These are phyloP conservation scores for Holothuria glaberrima DNA, from an alignment of 35 echinoderm and acorn worm genomes.

Conservation along the genomic window DNA sequence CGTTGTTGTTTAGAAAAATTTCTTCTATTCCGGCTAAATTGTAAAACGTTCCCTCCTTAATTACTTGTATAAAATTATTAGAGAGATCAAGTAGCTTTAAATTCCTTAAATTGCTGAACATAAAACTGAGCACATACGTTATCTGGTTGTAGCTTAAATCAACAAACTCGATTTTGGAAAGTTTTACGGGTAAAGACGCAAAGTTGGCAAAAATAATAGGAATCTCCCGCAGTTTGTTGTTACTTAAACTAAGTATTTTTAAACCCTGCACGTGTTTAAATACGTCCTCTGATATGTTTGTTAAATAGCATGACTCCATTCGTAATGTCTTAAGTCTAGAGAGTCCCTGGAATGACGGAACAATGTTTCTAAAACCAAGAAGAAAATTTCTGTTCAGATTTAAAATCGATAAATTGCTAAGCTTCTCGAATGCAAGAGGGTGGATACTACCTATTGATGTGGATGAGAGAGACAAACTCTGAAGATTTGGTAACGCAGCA, in stretches of 20 bases:
- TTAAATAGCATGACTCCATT: background rate
- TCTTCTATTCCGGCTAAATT: slow-evolving; percentile 16
- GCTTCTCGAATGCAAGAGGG: background rate
- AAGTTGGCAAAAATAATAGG: slow-evolving; percentile 16
- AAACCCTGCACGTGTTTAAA: background rate
- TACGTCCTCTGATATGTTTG: background rate
- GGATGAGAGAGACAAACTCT: background rate
- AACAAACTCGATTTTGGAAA: background rate
- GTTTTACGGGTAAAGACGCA: background rate
- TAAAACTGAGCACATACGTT: background rate
- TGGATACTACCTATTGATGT: background rate
- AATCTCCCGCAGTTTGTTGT: slow-evolving; percentile 2
- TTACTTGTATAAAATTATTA: background rate
- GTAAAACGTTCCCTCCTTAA: background rate
- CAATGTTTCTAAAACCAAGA: background rate
- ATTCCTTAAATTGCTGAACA: slow-evolving; percentile 6
- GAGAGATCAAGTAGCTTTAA: background rate
- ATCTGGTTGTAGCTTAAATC: slow-evolving; percentile 4
- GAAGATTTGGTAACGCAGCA: background rate
- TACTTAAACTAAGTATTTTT: background rate
- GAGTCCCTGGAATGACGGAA: background rate
- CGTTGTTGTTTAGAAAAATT: background rate
- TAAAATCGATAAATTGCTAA: background rate
- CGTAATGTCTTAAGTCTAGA: background rate
- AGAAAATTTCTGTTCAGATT: slow-evolving; percentile 1